Percentiles rank a stretch among this genome's conserved stretches.
These are phyloP conservation scores for Chloroclysta siterata DNA, from an alignment of 2,888 invertebrate species.

Conservation along the genomic window DNA sequence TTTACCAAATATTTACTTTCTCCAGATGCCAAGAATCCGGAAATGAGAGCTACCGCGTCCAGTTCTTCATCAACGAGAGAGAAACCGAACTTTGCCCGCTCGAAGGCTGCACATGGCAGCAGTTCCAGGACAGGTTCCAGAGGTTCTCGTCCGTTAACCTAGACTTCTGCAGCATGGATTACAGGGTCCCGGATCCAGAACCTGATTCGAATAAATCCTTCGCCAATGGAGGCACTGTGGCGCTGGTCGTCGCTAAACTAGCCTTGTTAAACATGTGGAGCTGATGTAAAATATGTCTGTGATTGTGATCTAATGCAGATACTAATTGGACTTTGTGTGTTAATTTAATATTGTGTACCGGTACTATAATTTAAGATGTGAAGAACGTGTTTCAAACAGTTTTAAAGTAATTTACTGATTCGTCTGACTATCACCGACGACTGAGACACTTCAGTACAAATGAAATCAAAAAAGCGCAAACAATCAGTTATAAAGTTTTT, in stretches of 20 bases:
- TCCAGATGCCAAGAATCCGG: constrained; percentile 60
- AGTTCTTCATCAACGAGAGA: constrained; percentile 69
- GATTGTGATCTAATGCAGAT: background rate
- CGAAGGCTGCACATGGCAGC: constrained; percentile 67
- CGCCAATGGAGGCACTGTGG: background rate
- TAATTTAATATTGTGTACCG: too few relatives aligned
- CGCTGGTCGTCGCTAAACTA: background rate
- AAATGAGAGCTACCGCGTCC: constrained; percentile 53
- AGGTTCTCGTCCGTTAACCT: constrained; percentile 52
- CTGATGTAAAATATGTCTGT: background rate
- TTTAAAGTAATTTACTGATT: too few relatives aligned
- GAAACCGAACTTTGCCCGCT: constrained; percentile 61
- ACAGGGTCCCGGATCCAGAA: constrained; percentile 31
- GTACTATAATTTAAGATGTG: too few relatives aligned
- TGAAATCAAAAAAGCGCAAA: too few relatives aligned
- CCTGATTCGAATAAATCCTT: constrained; percentile 3
- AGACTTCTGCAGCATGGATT: constrained; percentile 61
- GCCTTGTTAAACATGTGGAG: constrained; percentile 10
- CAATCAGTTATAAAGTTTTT: too few relatives aligned
- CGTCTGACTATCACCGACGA: too few relatives aligned
- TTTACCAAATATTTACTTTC: constrained; percentile 17
- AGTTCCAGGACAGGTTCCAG: constrained; percentile 64
- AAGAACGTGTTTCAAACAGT: too few relatives aligned
- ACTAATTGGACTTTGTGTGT: too few relatives aligned
- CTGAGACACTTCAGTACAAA: too few relatives aligned